Evolutionary conservation across 1,140 invertebrate species (phyloP).

Genomic region (Bursaphelenchus mucronatus): DNA sequence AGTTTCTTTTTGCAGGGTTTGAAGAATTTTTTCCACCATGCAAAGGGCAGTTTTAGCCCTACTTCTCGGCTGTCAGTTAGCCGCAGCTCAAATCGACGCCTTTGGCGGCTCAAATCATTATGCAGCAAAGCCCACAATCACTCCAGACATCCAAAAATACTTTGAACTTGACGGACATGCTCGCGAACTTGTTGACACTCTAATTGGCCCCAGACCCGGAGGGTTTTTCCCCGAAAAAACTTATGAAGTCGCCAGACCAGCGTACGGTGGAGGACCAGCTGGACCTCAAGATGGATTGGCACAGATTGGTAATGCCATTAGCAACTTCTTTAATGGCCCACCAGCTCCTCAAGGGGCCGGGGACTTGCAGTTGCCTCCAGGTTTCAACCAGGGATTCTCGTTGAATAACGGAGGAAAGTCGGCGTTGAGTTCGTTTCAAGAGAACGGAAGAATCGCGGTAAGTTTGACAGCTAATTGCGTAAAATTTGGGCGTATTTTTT

Average conservation of each 20-base stretch:
- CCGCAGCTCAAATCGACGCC: slow-evolving; percentile 43
- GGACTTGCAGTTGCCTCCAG: slow-evolving; percentile 53
- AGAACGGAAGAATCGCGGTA: slow-evolving; percentile 40
- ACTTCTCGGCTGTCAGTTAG: too few relatives aligned
- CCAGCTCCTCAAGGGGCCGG: slow-evolving; percentile 30
- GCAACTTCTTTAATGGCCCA: slow-evolving; percentile 57
- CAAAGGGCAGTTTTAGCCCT: too few relatives aligned
- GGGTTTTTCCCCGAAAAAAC: slow-evolving; percentile 61
- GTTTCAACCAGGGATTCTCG: slow-evolving; percentile 59
- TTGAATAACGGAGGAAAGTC: slow-evolving; percentile 44
- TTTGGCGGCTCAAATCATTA: slow-evolving; percentile 40
- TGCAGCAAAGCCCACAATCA: slow-evolving; percentile 55
- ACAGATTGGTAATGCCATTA: slow-evolving; percentile 47
- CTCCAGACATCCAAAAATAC: slow-evolving; percentile 55
- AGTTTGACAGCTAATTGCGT: slow-evolving; percentile 14
- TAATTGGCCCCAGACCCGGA: slow-evolving; percentile 55
- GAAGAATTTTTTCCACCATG: too few relatives aligned
- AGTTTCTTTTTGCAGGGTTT: too few relatives aligned
- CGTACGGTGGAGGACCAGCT: slow-evolving; percentile 7
- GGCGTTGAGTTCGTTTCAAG: slow-evolving; percentile 38
- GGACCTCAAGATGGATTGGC: slow-evolving; percentile 38
- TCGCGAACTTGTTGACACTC: slow-evolving; percentile 54
- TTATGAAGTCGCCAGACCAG: slow-evolving; percentile 48
- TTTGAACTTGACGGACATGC: slow-evolving; percentile 60
- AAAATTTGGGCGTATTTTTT: slow-evolving; percentile 16